These are phyloP conservation scores for Actenoides hombroni DNA, from an alignment of 2,113 vertebrate genomes.

Conservation along the genomic window DNA sequence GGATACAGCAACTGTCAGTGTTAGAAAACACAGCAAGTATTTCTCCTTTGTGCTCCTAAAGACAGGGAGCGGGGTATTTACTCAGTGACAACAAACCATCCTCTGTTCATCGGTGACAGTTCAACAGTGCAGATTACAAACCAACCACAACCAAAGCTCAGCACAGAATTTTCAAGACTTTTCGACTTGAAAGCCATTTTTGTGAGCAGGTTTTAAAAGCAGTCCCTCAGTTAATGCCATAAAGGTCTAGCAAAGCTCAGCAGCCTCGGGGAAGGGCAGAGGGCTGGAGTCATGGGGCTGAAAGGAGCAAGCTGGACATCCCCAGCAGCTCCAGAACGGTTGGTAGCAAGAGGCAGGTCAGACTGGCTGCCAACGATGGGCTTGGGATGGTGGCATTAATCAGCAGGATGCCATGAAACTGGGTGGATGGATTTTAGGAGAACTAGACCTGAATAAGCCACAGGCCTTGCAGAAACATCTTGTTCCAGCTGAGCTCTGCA, in stretches of 20 bases:
- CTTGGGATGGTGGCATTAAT: neutral
- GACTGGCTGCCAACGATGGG: fast-evolving
- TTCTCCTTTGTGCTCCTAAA: neutral
- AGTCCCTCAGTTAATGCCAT: neutral
- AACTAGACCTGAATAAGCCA: neutral
- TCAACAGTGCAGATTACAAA: neutral
- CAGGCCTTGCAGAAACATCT: neutral
- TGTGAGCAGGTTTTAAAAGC: neutral
- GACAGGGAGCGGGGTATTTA: neutral
- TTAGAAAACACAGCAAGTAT: neutral
- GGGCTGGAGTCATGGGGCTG: fast-evolving
- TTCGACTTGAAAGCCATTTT: neutral
- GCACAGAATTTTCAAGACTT: neutral
- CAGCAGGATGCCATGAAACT: neutral
- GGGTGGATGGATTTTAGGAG: neutral
- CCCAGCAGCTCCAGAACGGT: neutral
- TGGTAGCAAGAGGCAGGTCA: neutral
- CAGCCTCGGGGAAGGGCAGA: neutral
- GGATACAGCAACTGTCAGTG: neutral
- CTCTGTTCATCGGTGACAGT: neutral
- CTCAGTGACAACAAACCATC: neutral
- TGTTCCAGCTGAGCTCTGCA: neutral
- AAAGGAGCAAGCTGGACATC: neutral
- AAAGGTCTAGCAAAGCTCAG: neutral
- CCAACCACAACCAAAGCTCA: neutral